Evolutionary conservation across 2,888 invertebrate genomes (phyloP), one percentile per base, ranked within the genome.

Genomic region (Rotaria sp.): DNA sequence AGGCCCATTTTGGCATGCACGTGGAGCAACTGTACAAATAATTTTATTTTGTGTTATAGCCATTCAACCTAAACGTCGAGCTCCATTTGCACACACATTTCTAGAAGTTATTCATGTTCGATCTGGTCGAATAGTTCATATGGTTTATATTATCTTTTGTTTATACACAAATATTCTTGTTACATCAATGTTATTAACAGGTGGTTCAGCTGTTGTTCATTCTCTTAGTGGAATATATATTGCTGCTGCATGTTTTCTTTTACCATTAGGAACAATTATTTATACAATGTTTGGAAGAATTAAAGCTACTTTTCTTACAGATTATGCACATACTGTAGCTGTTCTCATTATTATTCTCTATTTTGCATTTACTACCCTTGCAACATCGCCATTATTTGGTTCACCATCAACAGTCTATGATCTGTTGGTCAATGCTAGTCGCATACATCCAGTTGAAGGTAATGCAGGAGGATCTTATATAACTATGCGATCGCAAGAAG

Each of bases 21-120:
- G 90, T 10, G 91, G 91, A 0, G 91, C 91, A 8, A 89, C 89
- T 13, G 89, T 91, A 15, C 91, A 90, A 87, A 89, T 90, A 48
- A 89, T 90, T 87, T 89, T 90, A 55, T 90, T 90, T 85, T 88
- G 90, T 48, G 89, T 90, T 41, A 86, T 91, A 18, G 90, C 90
- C 10, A 90, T 90, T 2, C 90, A 91, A 88, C 88, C 91, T n/a
- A 90, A 90, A 88, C 89, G 89, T 41, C 88, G 90, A 48, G 91
- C 91, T 1, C 91, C 91, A 0, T 91, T 91, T 13, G 91, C 91
- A 50, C 91, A 91, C 88, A 91, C 91, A 0, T 91, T 90, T 87
- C 89, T 91, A 11, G 91, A 91, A 87, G 89, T 90, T 41, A 90
- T 91, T 87, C 88, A 89, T 80, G 91, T 91, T 10, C 87, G 91